Evolutionary conservation across 2,888 invertebrate species (phyloP).

Genomic region (Pollenia angustigena): DNA sequence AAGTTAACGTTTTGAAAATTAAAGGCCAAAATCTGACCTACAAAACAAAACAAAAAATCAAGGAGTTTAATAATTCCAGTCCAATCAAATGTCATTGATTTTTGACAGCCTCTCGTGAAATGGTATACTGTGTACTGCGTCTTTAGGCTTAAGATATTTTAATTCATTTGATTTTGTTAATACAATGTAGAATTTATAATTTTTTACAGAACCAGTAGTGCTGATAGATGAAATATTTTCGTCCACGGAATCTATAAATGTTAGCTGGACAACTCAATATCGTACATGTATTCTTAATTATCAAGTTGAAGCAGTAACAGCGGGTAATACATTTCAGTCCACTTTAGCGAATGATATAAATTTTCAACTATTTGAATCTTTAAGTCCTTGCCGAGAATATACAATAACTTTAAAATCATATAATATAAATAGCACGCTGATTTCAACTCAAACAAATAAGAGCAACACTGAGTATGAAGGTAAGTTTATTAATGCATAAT

Average conservation of each 20-base stretch:
- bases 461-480: constrained; percentile 76
- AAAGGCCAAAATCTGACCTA: no score
- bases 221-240: constrained; percentile 72
- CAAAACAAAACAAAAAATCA: no score
- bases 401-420: constrained; percentile 76
- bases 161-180: no score
- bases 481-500: constrained; percentile 24
- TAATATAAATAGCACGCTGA: constrained; percentile 74
- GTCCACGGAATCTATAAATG: constrained; percentile 72
- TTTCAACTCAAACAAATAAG: constrained; percentile 72
- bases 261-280: constrained; percentile 79
- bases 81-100: no score
- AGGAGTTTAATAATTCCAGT: no score
- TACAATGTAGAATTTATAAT: background rate
- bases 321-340: constrained; percentile 66
- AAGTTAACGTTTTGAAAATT: no score
- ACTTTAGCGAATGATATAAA: constrained; percentile 74
- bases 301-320: constrained; percentile 75
- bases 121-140: no score
- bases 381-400: constrained; percentile 78
- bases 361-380: constrained; percentile 71
- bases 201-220: constrained; percentile 76
- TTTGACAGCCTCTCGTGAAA: no score
- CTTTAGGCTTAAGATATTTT: no score
- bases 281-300: constrained; percentile 78